Conservation (phyloP, 1,140 invertebrate genomes). For the Antheraea pernyi region DNA sequence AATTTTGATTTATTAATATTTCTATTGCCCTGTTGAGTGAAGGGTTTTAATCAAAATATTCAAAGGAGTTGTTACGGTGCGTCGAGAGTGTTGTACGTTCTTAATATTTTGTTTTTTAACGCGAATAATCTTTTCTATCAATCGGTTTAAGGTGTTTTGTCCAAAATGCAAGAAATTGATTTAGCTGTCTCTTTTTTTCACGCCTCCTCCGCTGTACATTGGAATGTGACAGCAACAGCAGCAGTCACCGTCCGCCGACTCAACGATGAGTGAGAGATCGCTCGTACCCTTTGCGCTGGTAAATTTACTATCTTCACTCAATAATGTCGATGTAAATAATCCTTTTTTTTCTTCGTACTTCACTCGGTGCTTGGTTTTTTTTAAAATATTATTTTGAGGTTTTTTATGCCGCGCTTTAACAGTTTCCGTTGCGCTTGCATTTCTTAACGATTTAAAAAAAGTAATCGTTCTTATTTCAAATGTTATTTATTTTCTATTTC, state of each 20-base stretch:
- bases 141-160: background rate
- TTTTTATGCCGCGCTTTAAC: background rate
- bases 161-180: conserved; percentile 12
- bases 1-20: conserved; percentile 72
- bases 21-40: conserved; percentile 39
- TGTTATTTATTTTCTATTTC: conserved; percentile 6
- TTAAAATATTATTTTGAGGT: conserved; percentile 1
- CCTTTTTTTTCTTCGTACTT: conserved; percentile 31
- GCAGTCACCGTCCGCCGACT: conserved; percentile 77
- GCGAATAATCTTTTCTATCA: conserved; percentile 4
- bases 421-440: conserved; percentile 13
- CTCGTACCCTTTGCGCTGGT: conserved; percentile 77
- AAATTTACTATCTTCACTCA: conserved; percentile 71
- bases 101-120: background rate
- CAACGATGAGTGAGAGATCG: conserved; percentile 77
- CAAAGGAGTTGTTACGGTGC: conserved; percentile 20
- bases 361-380: conserved; percentile 1
- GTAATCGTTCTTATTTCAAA: conserved; percentile 7
- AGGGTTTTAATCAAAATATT: conserved; percentile 54
- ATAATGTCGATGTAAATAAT: conserved; percentile 72
- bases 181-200: conserved; percentile 50
- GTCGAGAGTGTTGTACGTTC: background rate
- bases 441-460: conserved; percentile 7
- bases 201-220: conserved; percentile 36
- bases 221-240: conserved; percentile 68